Evolutionary conservation across 2,888 invertebrate species (phyloP).

Genomic region (Craniophora ligustri): DNA sequence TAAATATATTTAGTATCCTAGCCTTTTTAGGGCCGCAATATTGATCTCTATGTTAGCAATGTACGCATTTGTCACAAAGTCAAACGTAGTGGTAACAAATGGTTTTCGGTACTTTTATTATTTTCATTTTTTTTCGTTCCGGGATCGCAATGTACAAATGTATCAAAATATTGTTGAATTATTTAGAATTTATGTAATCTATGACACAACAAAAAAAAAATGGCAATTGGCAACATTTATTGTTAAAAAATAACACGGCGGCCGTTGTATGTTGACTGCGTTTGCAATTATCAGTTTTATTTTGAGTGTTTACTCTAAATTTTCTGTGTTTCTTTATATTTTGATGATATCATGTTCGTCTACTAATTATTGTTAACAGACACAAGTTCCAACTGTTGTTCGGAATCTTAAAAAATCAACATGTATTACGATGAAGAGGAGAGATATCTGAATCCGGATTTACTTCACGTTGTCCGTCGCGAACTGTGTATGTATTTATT

Average conservation of each 20-base stretch:
- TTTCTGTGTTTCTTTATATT: slow-evolving; percentile 66
- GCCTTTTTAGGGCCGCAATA: too few relatives aligned
- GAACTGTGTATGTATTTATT: slow-evolving; percentile 73
- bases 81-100: too few relatives aligned
- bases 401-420: slow-evolving; percentile 58
- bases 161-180: too few relatives aligned
- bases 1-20: too few relatives aligned
- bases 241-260: slow-evolving; percentile 68
- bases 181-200: too few relatives aligned
- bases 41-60: too few relatives aligned
- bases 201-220: too few relatives aligned
- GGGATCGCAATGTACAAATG: too few relatives aligned
- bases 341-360: slow-evolving; percentile 64
- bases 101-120: too few relatives aligned
- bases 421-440: slow-evolving; percentile 80
- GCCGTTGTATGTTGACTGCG: slow-evolving; percentile 82
- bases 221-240: slow-evolving; percentile 50
- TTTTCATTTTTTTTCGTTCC: too few relatives aligned
- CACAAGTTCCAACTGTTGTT: slow-evolving; percentile 53
- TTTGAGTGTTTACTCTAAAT: slow-evolving; percentile 77
- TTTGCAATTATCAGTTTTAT: slow-evolving; percentile 75
- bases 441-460: slow-evolving; percentile 72
- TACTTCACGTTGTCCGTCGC: slow-evolving; percentile 75
- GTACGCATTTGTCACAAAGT: too few relatives aligned
- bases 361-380: slow-evolving; percentile 54